Evolutionary conservation across 1,140 invertebrate genomes (phyloP).

Genomic region (Hyles vespertilio): DNA sequence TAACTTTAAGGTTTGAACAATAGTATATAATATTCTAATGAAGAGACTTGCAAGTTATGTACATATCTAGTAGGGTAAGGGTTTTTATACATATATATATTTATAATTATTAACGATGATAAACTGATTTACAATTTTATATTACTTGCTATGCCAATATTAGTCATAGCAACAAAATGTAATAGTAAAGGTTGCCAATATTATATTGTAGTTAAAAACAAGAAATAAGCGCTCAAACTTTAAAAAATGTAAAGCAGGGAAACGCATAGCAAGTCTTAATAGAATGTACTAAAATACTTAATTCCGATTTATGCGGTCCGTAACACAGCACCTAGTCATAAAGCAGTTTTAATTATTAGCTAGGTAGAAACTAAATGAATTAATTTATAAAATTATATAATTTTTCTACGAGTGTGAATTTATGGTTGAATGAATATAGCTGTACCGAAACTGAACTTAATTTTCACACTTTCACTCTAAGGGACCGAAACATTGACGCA

Average conservation of each 20-base stretch:
- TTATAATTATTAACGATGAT: background rate
- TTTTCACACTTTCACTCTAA: constrained; percentile 17
- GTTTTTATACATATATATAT: constrained; percentile 34
- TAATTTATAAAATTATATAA: constrained; percentile 44
- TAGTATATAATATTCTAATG: constrained; percentile 58
- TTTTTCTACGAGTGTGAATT: constrained; percentile 45
- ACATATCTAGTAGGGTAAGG: constrained; percentile 72
- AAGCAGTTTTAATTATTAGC: constrained; percentile 60
- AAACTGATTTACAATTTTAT: no score
- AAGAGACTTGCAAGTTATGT: constrained; percentile 71
- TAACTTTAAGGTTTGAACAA: constrained; percentile 64
- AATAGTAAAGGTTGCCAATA: constrained; percentile 9
- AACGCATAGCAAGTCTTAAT: constrained; percentile 17
- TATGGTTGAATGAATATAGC: constrained; percentile 15
- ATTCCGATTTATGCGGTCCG: constrained; percentile 31
- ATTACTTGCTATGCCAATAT: no score
- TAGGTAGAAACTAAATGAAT: constrained; percentile 57
- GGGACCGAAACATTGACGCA: constrained; percentile 33
- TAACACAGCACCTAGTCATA: constrained; percentile 66
- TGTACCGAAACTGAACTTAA: no score
- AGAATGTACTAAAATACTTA: constrained; percentile 6
- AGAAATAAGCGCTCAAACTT: background rate
- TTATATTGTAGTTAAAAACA: constrained; percentile 5
- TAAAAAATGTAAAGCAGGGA: background rate
- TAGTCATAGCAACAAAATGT: background rate